phyloP scores from a whole-genome alignment of 2,888 invertebrate species.

The Tryphoninae sp. region DNA sequence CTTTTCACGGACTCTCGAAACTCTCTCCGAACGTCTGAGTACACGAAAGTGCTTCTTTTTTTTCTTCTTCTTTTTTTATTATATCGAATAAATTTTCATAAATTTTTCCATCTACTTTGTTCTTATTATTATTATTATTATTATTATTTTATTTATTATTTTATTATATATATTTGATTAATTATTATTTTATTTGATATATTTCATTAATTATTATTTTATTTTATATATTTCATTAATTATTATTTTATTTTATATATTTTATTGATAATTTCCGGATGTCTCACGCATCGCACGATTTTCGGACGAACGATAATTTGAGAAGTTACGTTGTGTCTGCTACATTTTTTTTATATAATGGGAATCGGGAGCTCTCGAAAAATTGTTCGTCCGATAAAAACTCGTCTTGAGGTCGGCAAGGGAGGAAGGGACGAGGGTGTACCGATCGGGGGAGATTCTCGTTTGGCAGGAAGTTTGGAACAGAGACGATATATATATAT shows the following conservation, averaged over 20 bases:
- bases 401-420: slow-evolving; percentile 29
- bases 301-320: slow-evolving; percentile 3
- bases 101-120: not conserved
- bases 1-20: slow-evolving; percentile 1
- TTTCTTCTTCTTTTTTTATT: not conserved
- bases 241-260: too few species aligned
- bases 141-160: not conserved
- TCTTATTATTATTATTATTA: not conserved
- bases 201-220: too few species aligned
- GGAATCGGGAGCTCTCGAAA: slow-evolving; percentile 51
- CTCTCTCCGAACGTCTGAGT: not conserved
- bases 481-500: not conserved
- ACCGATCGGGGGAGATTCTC: not conserved
- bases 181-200: too few species aligned
- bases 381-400: slow-evolving; percentile 53
- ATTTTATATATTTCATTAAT: too few species aligned
- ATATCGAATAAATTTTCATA: not conserved
- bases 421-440: slow-evolving; percentile 14
- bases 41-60: not conserved
- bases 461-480: slow-evolving; percentile 18
- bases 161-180: too few species aligned
- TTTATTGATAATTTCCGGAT: not conserved
- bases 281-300: not conserved
- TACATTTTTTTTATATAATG: slow-evolving; percentile 37
- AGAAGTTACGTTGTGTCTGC: slow-evolving; percentile 19